Conservation (phyloP, 2,888 invertebrate genomes). For the Cosmopolites sordidus region DNA sequence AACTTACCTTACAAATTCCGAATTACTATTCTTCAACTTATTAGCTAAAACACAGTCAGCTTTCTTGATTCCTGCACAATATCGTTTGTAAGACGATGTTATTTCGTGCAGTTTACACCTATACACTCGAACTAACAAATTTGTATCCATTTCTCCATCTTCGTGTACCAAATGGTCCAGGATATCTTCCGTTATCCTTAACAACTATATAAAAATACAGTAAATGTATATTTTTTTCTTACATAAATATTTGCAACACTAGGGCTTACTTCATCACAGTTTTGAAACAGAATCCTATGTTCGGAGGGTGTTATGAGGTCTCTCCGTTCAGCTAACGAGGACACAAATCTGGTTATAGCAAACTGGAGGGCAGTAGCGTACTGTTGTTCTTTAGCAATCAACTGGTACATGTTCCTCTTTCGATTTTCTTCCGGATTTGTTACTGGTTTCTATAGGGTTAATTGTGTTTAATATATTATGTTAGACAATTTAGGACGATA, state of each 20-base stretch:
- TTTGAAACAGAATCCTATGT: constrained; percentile 77
- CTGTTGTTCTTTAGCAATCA: constrained; percentile 73
- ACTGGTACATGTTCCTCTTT: constrained; percentile 68
- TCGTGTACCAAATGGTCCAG: constrained; percentile 69
- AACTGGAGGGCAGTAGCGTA: constrained; percentile 74
- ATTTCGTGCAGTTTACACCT: constrained; percentile 69
- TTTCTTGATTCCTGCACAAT: constrained; percentile 78
- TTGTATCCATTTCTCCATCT: constrained; percentile 68
- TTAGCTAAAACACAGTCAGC: constrained; percentile 81
- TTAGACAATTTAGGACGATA: no score
- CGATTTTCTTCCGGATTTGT: constrained; percentile 57
- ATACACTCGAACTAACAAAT: constrained; percentile 66
- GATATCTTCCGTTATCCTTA: constrained; percentile 76
- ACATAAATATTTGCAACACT: no score
- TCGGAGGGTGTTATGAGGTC: constrained; percentile 73
- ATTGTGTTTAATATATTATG: no score
- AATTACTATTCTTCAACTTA: constrained; percentile 68
- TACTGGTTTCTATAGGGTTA: constrained; percentile 41
- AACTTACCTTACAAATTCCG: constrained; percentile 64
- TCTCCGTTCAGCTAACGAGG: constrained; percentile 68
- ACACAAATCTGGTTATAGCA: constrained; percentile 72
- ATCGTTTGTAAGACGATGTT: constrained; percentile 74
- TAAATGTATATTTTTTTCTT: no score
- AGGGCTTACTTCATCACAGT: constrained; percentile 70
- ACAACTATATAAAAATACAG: constrained; percentile 50